Base-by-base conservation (phyloP, 1,140 invertebrate species). In the Meloidogyne chitwoodi region DNA sequence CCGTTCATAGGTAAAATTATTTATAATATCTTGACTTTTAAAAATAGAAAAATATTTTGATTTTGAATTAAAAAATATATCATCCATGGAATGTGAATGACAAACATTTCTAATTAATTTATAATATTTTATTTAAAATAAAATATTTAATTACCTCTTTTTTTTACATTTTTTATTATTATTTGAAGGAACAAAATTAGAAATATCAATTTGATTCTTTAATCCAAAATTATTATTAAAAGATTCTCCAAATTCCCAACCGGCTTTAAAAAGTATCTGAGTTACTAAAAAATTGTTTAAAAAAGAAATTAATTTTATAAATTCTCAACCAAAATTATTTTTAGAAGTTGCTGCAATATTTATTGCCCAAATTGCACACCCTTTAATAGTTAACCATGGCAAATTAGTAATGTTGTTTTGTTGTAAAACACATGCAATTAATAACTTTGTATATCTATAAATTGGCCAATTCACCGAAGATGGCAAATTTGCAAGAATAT, bases 291-390 rank as follows among this genome's bases (percentile, higher is more conserved):
- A 19, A 19, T 48, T 1, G 16, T 19, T n/a, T 16, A n/a, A 56
- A 56, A 56, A 56, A 56, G 6, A n/a, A 16, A 56, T 56, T 56
- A 8, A 56, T 22, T 22, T n/a, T 14, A 41, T 14, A 41, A 11
- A 41, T 22, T 56, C 8, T 38, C 8, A 38, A 56, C 48, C 48
- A 56, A 56, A 5, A n/a, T n/a, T 19, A 56, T 56, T 56, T 56
- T 56, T 5, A 8, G 48, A 5, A 8, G 2, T 73, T 11, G 71
- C 71, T 24, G 56, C 71, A 73, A 73, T 73, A 64, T 73, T 73
- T 64, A 64, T 31, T 29, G 71, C 71, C 71, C 71, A 73, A 73
- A 73, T 24, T 26, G 71, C 71, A 29, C 34, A 73, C 16, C 71
- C 71, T 34, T 48, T 61, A 61, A 73, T 61, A 38, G 24, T 26